Conservation (phyloP, 2,888 invertebrate genomes). For the Chrysina gloriosa region DNA sequence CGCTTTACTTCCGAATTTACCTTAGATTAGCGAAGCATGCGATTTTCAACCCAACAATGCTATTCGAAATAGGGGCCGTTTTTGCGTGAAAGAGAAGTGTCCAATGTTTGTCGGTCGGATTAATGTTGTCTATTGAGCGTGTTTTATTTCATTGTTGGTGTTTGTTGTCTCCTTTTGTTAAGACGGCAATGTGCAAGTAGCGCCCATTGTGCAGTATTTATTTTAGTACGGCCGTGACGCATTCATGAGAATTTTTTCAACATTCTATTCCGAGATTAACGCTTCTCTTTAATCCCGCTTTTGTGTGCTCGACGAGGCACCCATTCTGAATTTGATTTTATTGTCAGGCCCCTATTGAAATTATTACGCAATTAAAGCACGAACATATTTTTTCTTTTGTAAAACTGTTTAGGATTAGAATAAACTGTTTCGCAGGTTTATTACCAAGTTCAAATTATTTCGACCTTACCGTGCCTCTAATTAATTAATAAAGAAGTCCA, state of each 20-base stretch:
- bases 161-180: slow-evolving; percentile 66
- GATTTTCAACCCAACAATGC: slow-evolving; percentile 27
- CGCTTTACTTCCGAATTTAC: slow-evolving; percentile 55
- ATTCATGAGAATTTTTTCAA: slow-evolving; percentile 62
- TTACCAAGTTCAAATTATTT: background rate
- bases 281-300: slow-evolving; percentile 58
- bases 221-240: slow-evolving; percentile 64
- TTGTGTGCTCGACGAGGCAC: slow-evolving; percentile 49
- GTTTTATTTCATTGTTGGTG: slow-evolving; percentile 66
- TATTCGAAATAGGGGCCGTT: slow-evolving; percentile 45
- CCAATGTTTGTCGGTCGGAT: slow-evolving; percentile 64
- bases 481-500: too few species aligned
- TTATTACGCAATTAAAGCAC: slow-evolving; percentile 54
- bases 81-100: slow-evolving; percentile 56
- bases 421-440: background rate
- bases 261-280: slow-evolving; percentile 56
- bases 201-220: slow-evolving; percentile 64
- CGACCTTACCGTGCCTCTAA: background rate
- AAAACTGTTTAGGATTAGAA: slow-evolving; percentile 7
- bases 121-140: slow-evolving; percentile 66
- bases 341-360: slow-evolving; percentile 51
- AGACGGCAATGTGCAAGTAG: slow-evolving; percentile 65
- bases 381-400: slow-evolving; percentile 21
- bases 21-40: slow-evolving; percentile 47
- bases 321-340: slow-evolving; percentile 45